Percentiles rank a stretch among this genome's conserved stretches.
Conservation (phyloP, 1,140 invertebrate species). For the Lamellibrachia luymesi region DNA sequence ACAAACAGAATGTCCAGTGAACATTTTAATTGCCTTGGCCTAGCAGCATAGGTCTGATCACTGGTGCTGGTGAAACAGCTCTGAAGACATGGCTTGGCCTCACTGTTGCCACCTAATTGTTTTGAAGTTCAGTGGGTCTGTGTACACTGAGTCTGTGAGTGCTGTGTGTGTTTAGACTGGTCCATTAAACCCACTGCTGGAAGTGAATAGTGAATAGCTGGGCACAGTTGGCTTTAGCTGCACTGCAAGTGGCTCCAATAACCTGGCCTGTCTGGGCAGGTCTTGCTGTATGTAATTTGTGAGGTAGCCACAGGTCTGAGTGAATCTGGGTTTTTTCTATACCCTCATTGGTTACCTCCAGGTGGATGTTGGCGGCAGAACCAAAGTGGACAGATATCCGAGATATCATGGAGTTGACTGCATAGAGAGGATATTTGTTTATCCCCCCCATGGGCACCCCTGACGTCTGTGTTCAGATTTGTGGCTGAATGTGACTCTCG, state of each 20-base stretch:
- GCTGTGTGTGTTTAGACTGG: neutral
- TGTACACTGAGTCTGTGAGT: neutral
- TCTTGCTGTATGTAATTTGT: neutral
- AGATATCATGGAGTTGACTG: too few species aligned
- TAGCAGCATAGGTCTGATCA: neutral
- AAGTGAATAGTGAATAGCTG: neutral
- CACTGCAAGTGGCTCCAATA: neutral
- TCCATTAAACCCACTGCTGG: neutral
- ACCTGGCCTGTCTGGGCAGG: neutral
- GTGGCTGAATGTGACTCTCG: neutral
- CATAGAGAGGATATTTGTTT: neutral
- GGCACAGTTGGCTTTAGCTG: neutral
- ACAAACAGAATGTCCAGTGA: neutral
- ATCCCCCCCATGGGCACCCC: neutral
- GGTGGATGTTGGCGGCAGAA: neutral
- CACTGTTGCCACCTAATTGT: neutral
- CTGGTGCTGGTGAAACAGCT: neutral
- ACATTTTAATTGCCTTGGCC: neutral
- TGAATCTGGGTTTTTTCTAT: neutral
- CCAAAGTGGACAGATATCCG: neutral
- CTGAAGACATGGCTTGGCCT: neutral
- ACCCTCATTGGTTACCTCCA: neutral
- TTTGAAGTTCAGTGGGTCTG: neutral
- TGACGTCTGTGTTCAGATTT: neutral
- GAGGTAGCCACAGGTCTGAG: neutral